Evolutionary conservation across 2,888 invertebrate species (phyloP).

Genomic region (Aspidiotus destructor): DNA sequence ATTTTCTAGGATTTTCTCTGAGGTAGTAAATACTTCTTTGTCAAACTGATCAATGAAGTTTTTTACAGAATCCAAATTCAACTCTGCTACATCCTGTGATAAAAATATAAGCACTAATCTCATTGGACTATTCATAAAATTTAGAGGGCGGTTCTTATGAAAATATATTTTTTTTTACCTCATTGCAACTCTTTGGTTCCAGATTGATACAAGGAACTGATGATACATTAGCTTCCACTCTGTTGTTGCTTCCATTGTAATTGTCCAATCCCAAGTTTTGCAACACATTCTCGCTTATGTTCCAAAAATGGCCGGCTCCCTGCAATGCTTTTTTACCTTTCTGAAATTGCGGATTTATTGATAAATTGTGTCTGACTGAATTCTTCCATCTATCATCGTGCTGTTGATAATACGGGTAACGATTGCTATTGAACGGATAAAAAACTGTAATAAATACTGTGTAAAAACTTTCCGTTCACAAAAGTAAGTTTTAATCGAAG

Average conservation of each 20-base stretch:
- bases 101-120: no score
- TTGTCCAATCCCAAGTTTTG: not conserved
- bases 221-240: no score
- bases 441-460: no score
- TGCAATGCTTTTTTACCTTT: slow-evolving; percentile 78
- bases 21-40: slow-evolving; percentile 26
- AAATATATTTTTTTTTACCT: not conserved
- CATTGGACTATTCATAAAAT: no score
- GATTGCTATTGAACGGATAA: slow-evolving; percentile 54
- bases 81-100: no score
- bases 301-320: slow-evolving; percentile 84
- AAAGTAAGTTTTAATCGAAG: no score
- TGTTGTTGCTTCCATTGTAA: not conserved
- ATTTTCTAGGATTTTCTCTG: slow-evolving; percentile 27
- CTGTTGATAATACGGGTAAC: slow-evolving; percentile 78
- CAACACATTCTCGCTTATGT: slow-evolving; percentile 51
- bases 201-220: not conserved
- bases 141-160: no score
- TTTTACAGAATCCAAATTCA: not conserved
- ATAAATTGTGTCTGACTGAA: slow-evolving; percentile 79
- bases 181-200: not conserved
- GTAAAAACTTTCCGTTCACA: no score
- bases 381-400: slow-evolving; percentile 90
- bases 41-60: slow-evolving; percentile 24
- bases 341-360: slow-evolving; percentile 83